Evolutionary conservation across 2,888 invertebrate genomes (phyloP), one percentile per base, ranked within the genome.

Genomic region (Hybos culiciformis): DNA sequence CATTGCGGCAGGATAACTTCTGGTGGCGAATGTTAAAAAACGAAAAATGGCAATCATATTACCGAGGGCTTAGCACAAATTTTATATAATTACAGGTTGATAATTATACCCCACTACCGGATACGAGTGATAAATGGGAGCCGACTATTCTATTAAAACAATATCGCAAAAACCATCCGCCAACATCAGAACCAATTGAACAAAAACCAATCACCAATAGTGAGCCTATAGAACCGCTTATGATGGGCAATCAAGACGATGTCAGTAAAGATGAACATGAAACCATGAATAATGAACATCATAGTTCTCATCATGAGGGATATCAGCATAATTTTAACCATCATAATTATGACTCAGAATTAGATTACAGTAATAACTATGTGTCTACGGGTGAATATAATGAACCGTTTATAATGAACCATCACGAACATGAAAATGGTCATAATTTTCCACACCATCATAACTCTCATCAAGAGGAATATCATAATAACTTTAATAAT

Each of bases 91-190:
- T n/a, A n/a, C n/a, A n/a, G n/a, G 53, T 57, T 34, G 59, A 59
- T 45, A 50, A 56, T 46, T 58, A 54, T 42, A 43, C 44, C n/a
- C 44, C 53, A 1, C n/a, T 59, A n/a, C 59, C 59, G 7, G 57
- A 59, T n/a, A 49, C 53, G 4, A 14, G 57, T 3, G 57, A 56
- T 5, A 56, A 54, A 9, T 59, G 59, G 59, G 49, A 52, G 6
- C 55, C 58, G 6, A 55, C 46, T 2, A 44, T 54, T 4, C 21
- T 54, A 0, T 14, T 50, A 0, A 43, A 48, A 20, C 2, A 36
- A 6, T 5, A 19, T 36, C 7, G 2, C 5, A 32, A 32, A 32
- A 17, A 32, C 17, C 32, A 15, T 3, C 15, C 8, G 9, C 32
- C 32, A 15, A 15, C 32, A 17, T 2, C 2, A 14, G 17, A 17